Evolutionary conservation across 1,140 invertebrate species (phyloP), one percentile per base, ranked within the genome.

Genomic region (Drosophila ananassae): DNA sequence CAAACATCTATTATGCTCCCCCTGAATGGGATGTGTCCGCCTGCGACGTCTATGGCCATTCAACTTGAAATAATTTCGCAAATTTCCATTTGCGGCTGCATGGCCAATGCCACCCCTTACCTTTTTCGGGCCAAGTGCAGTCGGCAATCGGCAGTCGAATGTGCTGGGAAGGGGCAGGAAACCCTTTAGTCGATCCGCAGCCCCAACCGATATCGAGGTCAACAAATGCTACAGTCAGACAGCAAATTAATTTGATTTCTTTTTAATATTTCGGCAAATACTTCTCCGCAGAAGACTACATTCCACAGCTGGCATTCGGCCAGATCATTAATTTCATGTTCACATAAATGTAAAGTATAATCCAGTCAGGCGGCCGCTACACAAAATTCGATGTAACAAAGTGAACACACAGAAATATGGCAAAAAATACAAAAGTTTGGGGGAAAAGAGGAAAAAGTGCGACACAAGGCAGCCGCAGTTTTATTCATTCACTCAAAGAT

Each of bases 41-140:
- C 53, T 30, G 37, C 44, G 51, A 54, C 55, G 73, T 60, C 62
- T 68, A 76, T 68, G 64, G 64, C 77, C 81, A 87, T 78, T 78
- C 81, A 85, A 87, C 76, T 73, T 68, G 66, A 79, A 77, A 79
- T 84, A 76, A 84, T 84, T 84, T 83, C 59, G 62, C 56, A 64
- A 87, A 81, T 80, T 77, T 87, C 54, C 77, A 81, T 84, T 84
- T 82, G 77, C 37, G 63, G 54, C 44, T 79, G 53, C 76, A 78
- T 24, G 56, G 53, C 51, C 39, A 54, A 64, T 63, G 50, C 52
- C 39, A 7, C 24, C 34, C 41, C 50, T n/a, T 12, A 44, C 25
- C 25, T 48, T 47, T 28, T 21, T 12, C 8, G 25, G 53, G 39
- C 60, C 32, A 48, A 59, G 34, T 75, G 72, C 72, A 67, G 17